Percentiles rank a stretch among this genome's conserved stretches.
Evolutionary conservation across 2,888 invertebrate genomes (phyloP).

Genomic region (Brenthis hecate): DNA sequence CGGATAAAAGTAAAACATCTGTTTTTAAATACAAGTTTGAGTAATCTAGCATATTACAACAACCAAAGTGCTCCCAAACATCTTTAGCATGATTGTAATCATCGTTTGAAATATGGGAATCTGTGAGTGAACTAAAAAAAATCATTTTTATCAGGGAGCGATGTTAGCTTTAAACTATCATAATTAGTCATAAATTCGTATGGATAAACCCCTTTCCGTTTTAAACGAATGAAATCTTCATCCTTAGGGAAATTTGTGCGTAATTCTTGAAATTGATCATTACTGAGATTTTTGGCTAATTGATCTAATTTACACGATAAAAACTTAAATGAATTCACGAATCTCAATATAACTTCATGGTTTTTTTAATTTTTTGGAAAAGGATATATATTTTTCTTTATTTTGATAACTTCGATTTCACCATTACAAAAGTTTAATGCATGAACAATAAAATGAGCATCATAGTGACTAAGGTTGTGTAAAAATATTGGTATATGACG

Average conservation of each 20-base stretch:
- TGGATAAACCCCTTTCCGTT: slow-evolving; percentile 31
- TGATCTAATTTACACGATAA: background rate
- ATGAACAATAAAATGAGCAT: background rate
- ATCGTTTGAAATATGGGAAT: slow-evolving; percentile 1
- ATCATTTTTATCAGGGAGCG: slow-evolving; percentile 16
- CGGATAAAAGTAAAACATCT: slow-evolving; percentile 49
- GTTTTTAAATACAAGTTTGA: slow-evolving; percentile 44
- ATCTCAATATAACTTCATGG: background rate
- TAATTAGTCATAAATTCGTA: slow-evolving; percentile 34
- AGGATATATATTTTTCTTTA: background rate
- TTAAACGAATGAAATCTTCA: background rate
- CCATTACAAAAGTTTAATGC: background rate
- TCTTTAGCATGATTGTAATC: background rate
- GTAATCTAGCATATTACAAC: slow-evolving; percentile 46
- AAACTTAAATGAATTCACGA: background rate
- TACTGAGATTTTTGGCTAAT: background rate
- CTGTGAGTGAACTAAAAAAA: slow-evolving; percentile 1
- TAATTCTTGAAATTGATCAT: slow-evolving; percentile 4
- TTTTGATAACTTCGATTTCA: slow-evolving; percentile 5
- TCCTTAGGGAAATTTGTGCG: background rate
- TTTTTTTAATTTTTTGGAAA: background rate
- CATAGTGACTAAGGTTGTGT: slow-evolving; percentile 24
- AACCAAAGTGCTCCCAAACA: slow-evolving; percentile 12
- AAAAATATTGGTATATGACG: slow-evolving; percentile 29
- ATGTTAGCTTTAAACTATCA: slow-evolving; percentile 27